Evolutionary conservation across 2,797 vertebrate species (phyloP).

Genomic region (Falco rusticolus): DNA sequence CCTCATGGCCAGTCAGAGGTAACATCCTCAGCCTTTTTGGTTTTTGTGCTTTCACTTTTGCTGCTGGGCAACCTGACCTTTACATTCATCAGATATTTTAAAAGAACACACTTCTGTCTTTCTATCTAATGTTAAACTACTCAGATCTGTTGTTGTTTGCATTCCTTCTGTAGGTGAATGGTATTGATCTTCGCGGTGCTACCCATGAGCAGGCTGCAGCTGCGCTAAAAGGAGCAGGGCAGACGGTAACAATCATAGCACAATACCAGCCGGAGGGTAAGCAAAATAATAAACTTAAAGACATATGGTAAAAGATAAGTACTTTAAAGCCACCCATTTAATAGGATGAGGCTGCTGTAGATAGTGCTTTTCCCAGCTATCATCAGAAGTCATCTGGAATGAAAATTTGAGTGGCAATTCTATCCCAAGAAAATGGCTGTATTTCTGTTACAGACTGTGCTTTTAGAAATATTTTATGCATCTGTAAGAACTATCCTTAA

Average conservation of each 20-base stretch:
- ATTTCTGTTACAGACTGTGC: neutral
- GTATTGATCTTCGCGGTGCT: slow-evolving; percentile 92
- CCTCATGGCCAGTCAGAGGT: fast-evolving
- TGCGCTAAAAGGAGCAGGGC: slow-evolving; percentile 93
- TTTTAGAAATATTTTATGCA: neutral
- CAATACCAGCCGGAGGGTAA: slow-evolving; percentile 98
- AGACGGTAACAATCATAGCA: slow-evolving; percentile 94
- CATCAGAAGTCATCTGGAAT: neutral
- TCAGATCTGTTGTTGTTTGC: neutral
- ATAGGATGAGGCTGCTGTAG: neutral
- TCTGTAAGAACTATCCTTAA: neutral
- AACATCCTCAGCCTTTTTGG: neutral
- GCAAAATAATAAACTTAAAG: slow-evolving; percentile 29
- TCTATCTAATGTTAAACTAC: neutral
- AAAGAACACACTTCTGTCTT: neutral
- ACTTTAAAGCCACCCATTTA: neutral
- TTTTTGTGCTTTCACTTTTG: neutral
- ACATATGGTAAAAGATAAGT: neutral
- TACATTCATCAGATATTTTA: neutral
- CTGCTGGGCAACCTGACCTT: neutral
- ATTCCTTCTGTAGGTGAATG: slow-evolving; percentile 85
- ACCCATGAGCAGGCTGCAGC: slow-evolving; percentile 96
- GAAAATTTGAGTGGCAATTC: neutral
- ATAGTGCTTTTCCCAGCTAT: neutral
- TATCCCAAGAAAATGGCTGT: neutral